Evolutionary conservation across 2,113 vertebrate species (phyloP).

Genomic region (Platanista minor): DNA sequence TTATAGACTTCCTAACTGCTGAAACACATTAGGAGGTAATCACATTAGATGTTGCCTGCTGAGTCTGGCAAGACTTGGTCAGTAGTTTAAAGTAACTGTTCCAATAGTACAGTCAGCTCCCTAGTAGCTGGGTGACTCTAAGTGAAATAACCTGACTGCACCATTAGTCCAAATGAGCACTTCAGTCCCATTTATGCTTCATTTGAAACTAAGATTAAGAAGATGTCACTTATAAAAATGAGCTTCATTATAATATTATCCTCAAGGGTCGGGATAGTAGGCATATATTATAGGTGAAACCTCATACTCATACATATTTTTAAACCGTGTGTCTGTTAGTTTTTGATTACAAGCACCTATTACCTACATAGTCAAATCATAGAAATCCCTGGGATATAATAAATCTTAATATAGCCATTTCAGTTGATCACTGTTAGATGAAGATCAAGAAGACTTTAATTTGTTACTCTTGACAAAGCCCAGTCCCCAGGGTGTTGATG

Average conservation of each 20-base stretch:
- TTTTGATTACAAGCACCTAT: not conserved
- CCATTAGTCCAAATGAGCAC: not conserved
- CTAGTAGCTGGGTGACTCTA: not conserved
- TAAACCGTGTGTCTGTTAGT: slow-evolving; percentile 1
- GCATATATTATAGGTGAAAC: not conserved
- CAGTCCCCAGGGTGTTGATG: accelerated
- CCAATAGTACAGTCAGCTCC: not conserved
- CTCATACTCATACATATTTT: not conserved
- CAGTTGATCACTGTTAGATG: not conserved
- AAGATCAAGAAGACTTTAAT: not conserved
- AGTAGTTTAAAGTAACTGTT: not conserved
- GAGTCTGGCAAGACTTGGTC: not conserved
- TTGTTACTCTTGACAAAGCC: not conserved
- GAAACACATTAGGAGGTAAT: not conserved
- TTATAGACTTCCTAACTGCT: not conserved
- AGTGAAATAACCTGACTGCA: not conserved
- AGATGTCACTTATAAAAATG: slow-evolving; percentile 15
- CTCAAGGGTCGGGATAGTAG: not conserved
- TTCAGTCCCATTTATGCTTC: not conserved
- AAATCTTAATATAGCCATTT: not conserved
- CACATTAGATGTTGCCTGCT: not conserved
- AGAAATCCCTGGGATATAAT: not conserved
- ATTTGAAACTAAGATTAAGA: slow-evolving; percentile 11
- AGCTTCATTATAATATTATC: not conserved
- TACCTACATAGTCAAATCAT: not conserved